Evolutionary conservation across 2,113 vertebrate genomes (phyloP).

Genomic region (Paramormyrops kingsleyae): DNA sequence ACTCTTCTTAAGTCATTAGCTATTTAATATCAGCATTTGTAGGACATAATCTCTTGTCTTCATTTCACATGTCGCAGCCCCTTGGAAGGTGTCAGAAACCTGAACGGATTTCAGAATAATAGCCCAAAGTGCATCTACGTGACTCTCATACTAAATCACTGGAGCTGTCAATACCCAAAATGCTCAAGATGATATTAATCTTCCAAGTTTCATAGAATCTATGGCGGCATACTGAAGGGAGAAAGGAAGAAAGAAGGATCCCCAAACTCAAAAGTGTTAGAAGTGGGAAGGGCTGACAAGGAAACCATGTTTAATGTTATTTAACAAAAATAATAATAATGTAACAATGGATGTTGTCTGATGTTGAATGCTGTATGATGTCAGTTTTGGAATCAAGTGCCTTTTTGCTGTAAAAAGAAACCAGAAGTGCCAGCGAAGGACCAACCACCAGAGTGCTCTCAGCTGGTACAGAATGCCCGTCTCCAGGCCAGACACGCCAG

Average conservation of each 20-base stretch:
- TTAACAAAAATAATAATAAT: neutral
- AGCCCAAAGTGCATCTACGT: neutral
- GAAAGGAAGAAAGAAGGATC: neutral
- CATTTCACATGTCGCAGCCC: neutral
- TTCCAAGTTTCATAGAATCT: neutral
- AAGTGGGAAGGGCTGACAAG: neutral
- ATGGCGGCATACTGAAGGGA: neutral
- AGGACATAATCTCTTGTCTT: constrained; percentile 5
- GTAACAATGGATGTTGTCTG: neutral
- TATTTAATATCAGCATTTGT: neutral
- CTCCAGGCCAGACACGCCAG: neutral
- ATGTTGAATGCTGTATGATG: neutral
- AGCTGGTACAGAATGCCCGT: neutral
- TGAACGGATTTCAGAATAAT: constrained; percentile 3
- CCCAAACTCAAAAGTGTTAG: neutral
- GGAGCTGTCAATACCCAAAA: neutral
- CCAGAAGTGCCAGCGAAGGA: neutral
- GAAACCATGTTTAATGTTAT: neutral
- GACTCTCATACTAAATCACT: neutral
- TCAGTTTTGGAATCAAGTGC: neutral
- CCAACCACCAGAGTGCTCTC: neutral
- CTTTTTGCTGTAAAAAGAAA: neutral
- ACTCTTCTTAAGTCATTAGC: neutral
- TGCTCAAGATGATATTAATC: neutral
- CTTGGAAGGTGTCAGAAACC: neutral